These are phyloP conservation scores for Notolabrus celidotus DNA, from an alignment of 2,797 vertebrate genomes.

Conservation along the genomic window DNA sequence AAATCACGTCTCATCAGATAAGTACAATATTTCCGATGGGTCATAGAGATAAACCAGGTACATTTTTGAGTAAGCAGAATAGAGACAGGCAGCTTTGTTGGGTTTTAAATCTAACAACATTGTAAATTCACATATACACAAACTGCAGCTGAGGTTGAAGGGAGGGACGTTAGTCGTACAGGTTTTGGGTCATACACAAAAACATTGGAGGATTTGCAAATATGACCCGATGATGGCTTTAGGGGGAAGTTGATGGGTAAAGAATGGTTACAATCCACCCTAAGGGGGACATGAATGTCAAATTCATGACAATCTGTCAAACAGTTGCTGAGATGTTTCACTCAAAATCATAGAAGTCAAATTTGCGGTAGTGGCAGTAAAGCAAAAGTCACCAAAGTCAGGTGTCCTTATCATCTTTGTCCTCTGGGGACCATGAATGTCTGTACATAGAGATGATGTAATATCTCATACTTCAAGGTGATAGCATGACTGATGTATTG, in stretches of 20 bases:
- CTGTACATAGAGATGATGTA: background rate
- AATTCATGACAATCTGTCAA: background rate
- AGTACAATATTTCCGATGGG: conserved; percentile 5
- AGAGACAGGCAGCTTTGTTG: no score
- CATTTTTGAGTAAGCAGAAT: no score
- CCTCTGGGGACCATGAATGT: background rate
- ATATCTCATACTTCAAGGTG: background rate
- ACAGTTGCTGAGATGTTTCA: background rate
- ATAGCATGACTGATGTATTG: background rate
- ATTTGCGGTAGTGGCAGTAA: background rate
- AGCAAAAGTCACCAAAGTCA: background rate
- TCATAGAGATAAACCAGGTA: no score
- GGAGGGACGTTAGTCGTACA: no score
- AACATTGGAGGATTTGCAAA: no score
- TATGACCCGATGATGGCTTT: no score
- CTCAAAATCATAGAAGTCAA: background rate
- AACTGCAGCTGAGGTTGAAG: no score
- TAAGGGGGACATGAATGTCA: no score
- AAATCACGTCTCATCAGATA: conserved; percentile 8
- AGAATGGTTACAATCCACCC: background rate
- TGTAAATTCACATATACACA: no score
- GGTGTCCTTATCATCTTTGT: background rate
- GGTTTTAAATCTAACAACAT: no score
- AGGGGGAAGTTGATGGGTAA: no score
- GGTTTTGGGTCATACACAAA: no score